Conservation (phyloP, 2,797 vertebrate genomes). For the Chelon labrosus region DNA sequence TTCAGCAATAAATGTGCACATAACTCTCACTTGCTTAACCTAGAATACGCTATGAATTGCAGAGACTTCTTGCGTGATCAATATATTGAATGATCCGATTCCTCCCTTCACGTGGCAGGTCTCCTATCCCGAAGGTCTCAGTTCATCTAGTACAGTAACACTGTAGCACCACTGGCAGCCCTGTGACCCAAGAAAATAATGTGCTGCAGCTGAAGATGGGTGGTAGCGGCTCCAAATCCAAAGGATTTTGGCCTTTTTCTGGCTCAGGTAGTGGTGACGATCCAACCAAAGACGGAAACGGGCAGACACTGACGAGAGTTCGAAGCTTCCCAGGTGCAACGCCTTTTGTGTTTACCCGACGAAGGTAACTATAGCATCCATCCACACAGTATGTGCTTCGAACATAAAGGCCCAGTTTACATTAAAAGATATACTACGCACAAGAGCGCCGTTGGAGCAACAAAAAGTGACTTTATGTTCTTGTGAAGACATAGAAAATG, state of each 20-base stretch:
- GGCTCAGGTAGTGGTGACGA: conserved; percentile 86
- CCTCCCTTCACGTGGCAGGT: conserved; percentile 31
- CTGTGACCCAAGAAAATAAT: conserved; percentile 83
- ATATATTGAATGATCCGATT: neutral
- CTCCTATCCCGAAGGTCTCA: conserved; percentile 14
- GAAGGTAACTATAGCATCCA: conserved; percentile 85
- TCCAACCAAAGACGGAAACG: conserved; percentile 84
- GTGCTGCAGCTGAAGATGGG: conserved; percentile 92
- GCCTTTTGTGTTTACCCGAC: conserved; percentile 94
- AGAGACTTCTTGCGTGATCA: neutral
- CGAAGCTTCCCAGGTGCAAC: conserved; percentile 87
- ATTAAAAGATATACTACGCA: neutral
- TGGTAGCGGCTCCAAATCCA: conserved; percentile 93
- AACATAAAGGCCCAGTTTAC: neutral
- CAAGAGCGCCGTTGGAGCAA: neutral
- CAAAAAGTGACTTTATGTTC: neutral
- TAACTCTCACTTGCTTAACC: neutral
- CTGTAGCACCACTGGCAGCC: conserved; percentile 62
- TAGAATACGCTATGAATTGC: neutral
- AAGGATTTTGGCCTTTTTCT: conserved; percentile 95
- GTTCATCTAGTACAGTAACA: conserved; percentile 44
- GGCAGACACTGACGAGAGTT: conserved; percentile 88
- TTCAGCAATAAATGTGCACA: neutral
- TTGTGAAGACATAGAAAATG: neutral
- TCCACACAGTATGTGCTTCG: neutral